Evolutionary conservation across 2,113 vertebrate genomes (phyloP).

Genomic region (Callospermophilus lateralis): DNA sequence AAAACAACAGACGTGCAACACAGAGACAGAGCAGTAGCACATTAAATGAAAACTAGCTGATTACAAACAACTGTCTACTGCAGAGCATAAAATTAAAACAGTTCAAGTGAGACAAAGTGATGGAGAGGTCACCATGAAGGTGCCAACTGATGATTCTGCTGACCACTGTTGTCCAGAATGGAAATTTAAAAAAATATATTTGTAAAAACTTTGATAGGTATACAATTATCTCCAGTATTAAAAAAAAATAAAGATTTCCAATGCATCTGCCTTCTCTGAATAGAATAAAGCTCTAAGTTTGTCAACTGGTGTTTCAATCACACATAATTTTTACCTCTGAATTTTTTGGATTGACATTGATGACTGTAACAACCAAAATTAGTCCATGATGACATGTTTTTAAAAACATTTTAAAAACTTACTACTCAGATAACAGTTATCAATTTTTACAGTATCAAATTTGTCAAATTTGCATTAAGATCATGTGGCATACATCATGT

Average conservation of each 20-base stretch:
- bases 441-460: no score
- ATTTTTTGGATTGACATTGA: conserved; percentile 85
- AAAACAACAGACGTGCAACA: conserved; percentile 86
- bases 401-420: no score
- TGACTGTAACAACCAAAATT: conserved; percentile 73
- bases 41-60: conserved; percentile 86
- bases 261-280: conserved; percentile 62
- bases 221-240: conserved; percentile 52
- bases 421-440: no score
- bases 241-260: not conserved
- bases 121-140: no score
- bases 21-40: conserved; percentile 91
- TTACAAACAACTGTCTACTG: conserved; percentile 66
- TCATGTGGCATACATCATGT: no score
- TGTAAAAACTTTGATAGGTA: conserved; percentile 57
- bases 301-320: conserved; percentile 76
- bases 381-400: conserved; percentile 80
- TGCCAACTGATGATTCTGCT: no score
- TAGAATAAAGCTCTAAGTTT: conserved; percentile 73
- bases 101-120: no score
- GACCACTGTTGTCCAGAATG: conserved; percentile 5
- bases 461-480: no score
- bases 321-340: conserved; percentile 80
- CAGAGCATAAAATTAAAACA: no score
- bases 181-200: conserved; percentile 62